A percentile compares a stretch with the other conserved stretches of the same genome.
phyloP scores from a whole-genome alignment of 2,797 vertebrate genomes.

The Varecia variegata region DNA sequence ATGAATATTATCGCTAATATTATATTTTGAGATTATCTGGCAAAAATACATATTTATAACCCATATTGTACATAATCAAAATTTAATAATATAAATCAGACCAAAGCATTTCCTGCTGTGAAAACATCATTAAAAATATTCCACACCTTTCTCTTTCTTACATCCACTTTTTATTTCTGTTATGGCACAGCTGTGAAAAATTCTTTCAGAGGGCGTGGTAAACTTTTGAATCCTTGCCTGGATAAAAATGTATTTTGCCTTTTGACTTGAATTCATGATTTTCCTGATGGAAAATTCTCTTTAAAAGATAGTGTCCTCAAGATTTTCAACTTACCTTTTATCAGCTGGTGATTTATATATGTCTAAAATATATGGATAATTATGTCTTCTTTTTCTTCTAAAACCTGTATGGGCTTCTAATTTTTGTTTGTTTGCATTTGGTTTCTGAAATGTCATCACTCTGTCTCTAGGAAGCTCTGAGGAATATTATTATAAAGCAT shows the following conservation, averaged over 20 bases:
- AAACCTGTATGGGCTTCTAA: neutral
- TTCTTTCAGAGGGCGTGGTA: neutral
- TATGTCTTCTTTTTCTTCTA: neutral
- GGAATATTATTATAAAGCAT: neutral
- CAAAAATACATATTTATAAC: neutral
- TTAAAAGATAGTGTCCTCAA: neutral
- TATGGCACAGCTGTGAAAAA: neutral
- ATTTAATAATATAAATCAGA: neutral
- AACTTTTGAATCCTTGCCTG: neutral
- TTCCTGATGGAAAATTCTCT: neutral
- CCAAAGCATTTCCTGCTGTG: neutral
- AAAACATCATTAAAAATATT: neutral
- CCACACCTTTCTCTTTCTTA: neutral
- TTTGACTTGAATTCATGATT: neutral
- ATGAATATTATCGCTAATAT: neutral
- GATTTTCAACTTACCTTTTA: neutral
- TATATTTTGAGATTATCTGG: neutral
- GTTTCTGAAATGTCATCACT: neutral
- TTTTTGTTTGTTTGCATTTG: neutral
- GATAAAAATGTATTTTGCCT: neutral
- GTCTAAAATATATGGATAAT: no score
- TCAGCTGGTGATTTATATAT: neutral
- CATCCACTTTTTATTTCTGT: neutral
- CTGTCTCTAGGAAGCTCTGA: neutral
- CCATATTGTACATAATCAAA: neutral